Percentiles rank a stretch among this genome's conserved stretches.
Evolutionary conservation across 1,140 invertebrate genomes (phyloP).

Genomic region (Cheumatopsyche charites): DNA sequence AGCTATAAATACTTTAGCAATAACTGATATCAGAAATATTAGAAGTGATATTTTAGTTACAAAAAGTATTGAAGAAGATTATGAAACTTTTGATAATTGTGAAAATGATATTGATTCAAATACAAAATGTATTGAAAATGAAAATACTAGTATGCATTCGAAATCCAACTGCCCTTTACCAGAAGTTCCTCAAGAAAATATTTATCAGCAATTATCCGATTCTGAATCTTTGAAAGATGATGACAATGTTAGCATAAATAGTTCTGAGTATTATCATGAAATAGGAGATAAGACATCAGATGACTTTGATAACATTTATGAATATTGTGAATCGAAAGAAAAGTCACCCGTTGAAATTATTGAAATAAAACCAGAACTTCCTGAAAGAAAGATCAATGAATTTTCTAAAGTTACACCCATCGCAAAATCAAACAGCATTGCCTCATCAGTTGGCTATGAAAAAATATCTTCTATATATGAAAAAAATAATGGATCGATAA

Average conservation of each 20-base stretch:
- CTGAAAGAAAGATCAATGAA: conserved; percentile 21
- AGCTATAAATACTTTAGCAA: conserved; percentile 57
- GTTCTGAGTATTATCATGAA: conserved; percentile 57
- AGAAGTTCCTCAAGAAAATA: conserved; percentile 55
- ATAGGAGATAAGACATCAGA: conserved; percentile 55
- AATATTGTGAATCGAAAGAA: conserved; percentile 56
- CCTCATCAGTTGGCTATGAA: conserved; percentile 60
- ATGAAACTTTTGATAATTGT: conserved; percentile 57
- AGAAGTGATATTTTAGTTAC: conserved; percentile 48
- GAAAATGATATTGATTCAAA: conserved; percentile 24
- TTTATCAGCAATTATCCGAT: conserved; percentile 57
- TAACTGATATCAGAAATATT: conserved; percentile 54
- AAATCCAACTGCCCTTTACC: conserved; percentile 61
- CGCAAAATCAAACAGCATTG: conserved; percentile 57
- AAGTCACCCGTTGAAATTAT: neutral
- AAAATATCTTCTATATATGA: conserved; percentile 61
- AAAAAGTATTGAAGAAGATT: conserved; percentile 55
- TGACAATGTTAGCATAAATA: conserved; percentile 57
- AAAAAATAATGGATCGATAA: conserved; percentile 53
- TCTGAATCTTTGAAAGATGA: conserved; percentile 57
- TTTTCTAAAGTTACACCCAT: conserved; percentile 50
- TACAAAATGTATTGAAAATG: conserved; percentile 15
- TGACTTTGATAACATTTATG: conserved; percentile 59
- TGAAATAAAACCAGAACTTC: neutral
- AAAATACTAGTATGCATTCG: conserved; percentile 50